Percentiles rank a stretch among this genome's conserved stretches.
These are phyloP conservation scores for Coregonus suidteri DNA, from an alignment of 2,797 vertebrate species.

Conservation along the genomic window DNA sequence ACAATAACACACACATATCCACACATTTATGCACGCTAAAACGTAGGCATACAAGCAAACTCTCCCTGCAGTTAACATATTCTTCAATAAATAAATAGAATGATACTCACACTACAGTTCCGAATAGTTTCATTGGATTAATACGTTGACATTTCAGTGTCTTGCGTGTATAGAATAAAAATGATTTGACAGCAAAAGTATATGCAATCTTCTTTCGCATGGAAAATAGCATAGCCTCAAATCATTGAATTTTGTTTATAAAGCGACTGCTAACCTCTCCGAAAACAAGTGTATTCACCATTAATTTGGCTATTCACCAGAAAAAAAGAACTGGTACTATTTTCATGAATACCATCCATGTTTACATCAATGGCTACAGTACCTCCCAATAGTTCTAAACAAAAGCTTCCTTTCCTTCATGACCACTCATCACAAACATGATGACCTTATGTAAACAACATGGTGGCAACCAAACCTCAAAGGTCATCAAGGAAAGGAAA, in stretches of 20 bases:
- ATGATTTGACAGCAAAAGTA: no score
- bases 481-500: background rate
- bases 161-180: no score
- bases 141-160: background rate
- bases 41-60: background rate
- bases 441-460: background rate
- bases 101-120: background rate
- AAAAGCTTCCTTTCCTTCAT: background rate
- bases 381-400: background rate
- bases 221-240: background rate
- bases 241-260: no score
- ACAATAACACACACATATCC: background rate
- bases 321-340: no score
- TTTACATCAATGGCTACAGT: background rate
- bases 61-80: background rate
- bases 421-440: background rate
- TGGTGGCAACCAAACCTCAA: background rate
- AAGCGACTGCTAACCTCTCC: no score
- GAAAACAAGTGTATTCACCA: no score
- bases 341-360: no score
- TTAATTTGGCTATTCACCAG: no score
- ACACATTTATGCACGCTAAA: background rate
- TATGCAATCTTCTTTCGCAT: background rate
- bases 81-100: background rate
- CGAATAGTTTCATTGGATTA: background rate